Conservation (phyloP, 2,113 vertebrate species). For the Castor canadensis region DNA sequence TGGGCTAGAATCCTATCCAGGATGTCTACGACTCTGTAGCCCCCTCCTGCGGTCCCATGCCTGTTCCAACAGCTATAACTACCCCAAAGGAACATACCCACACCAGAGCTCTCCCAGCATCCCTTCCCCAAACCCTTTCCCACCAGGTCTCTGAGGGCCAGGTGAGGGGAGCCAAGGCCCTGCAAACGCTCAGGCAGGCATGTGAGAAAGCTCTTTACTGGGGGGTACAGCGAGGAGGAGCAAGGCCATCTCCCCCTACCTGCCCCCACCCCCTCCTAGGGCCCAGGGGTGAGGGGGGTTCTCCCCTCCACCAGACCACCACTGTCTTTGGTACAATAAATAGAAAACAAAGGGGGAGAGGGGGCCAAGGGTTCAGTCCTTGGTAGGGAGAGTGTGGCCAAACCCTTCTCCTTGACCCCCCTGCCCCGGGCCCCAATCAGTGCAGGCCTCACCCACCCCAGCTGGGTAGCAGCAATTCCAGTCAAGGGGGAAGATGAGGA, state of each 20-base stretch:
- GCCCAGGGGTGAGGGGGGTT: conserved; percentile 48
- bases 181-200: conserved; percentile 73
- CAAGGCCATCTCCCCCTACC: conserved; percentile 77
- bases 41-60: background rate
- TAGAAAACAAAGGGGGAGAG: conserved; percentile 77
- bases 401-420: conserved; percentile 73
- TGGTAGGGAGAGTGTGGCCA: conserved; percentile 54
- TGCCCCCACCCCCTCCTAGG: conserved; percentile 72
- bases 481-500: conserved; percentile 80
- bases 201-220: conserved; percentile 82
- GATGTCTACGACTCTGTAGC: background rate
- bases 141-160: conserved; percentile 36
- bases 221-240: conserved; percentile 77
- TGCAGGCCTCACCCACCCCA: conserved; percentile 79
- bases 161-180: conserved; percentile 47
- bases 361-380: conserved; percentile 68
- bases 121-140: background rate
- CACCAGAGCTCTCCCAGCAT: background rate
- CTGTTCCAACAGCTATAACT: background rate
- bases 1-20: background rate
- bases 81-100: background rate
- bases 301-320: conserved; percentile 68
- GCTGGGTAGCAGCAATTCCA: conserved; percentile 84
- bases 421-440: conserved; percentile 78
- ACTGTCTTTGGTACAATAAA: conserved; percentile 86